Evolutionary conservation across 2,888 invertebrate species (phyloP).

Genomic region (Cataglyphis albicans): DNA sequence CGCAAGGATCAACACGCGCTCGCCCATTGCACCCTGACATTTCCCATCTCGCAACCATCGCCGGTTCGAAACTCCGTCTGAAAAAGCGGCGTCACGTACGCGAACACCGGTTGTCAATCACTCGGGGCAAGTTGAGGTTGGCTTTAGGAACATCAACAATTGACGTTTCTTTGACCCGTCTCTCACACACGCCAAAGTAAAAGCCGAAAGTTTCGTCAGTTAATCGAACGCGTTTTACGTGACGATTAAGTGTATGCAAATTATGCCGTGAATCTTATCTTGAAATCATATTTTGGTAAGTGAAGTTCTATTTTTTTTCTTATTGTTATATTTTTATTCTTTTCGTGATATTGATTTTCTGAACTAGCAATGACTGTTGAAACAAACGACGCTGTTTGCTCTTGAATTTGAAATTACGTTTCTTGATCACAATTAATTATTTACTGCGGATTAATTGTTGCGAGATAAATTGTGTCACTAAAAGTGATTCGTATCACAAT

Average conservation of each 20-base stretch:
- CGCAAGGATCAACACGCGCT: conserved; percentile 71
- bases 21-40: conserved; percentile 70
- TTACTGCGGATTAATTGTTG: neutral
- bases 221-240: conserved; percentile 1
- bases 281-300: neutral
- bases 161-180: conserved; percentile 18
- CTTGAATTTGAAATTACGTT: neutral
- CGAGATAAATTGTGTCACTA: neutral
- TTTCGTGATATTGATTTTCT: neutral
- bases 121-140: neutral
- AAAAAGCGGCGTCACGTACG: conserved; percentile 5
- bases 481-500: neutral
- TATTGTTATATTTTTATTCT: neutral
- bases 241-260: neutral
- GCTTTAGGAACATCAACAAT: conserved; percentile 24
- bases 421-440: neutral
- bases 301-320: neutral
- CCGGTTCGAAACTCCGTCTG: conserved; percentile 2
- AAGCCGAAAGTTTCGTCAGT: conserved; percentile 10
- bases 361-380: neutral
- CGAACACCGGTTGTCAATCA: conserved; percentile 44
- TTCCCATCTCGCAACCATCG: conserved; percentile 50
- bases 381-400: neutral
- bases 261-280: neutral
- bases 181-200: conserved; percentile 29